A percentile compares a stretch with the other conserved stretches of the same genome.
phyloP scores from a whole-genome alignment of 2,888 invertebrate species.

The Petrophora chlorosata region DNA sequence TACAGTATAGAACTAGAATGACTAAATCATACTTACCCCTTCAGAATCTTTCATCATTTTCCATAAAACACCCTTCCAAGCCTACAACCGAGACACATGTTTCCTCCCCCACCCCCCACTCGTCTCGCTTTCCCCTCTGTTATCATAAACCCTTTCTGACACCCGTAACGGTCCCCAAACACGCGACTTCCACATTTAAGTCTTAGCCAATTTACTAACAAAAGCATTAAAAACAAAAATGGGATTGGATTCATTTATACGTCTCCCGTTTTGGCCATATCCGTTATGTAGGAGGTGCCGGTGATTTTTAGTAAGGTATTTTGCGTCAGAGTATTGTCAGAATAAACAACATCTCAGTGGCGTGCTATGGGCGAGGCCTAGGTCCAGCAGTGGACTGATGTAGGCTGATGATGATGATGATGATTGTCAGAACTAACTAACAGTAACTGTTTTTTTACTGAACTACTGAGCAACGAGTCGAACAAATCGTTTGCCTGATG shows the following conservation, averaged over 20 bases:
- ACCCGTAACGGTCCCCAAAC: constrained; percentile 27
- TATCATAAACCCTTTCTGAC: constrained; percentile 31
- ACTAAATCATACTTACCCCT: too few species aligned
- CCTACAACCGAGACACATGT: constrained; percentile 1
- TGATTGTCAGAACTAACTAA: too few species aligned
- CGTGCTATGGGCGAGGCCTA: too few species aligned
- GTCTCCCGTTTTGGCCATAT: constrained; percentile 50
- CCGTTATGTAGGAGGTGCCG: constrained; percentile 45
- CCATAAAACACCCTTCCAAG: neutral
- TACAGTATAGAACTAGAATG: too few species aligned
- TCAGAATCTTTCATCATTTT: too few species aligned
- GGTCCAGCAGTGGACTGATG: too few species aligned
- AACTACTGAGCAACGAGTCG: too few species aligned
- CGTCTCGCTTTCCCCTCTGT: too few species aligned
- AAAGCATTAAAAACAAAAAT: constrained; percentile 62
- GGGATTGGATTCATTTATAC: constrained; percentile 75
- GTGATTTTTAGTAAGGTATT: neutral
- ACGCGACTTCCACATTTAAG: constrained; percentile 30
- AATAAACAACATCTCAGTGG: too few species aligned
- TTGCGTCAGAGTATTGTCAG: neutral
- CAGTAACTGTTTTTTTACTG: too few species aligned
- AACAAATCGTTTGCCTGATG: too few species aligned
- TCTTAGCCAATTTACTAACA: constrained; percentile 43
- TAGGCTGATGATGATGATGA: too few species aligned
- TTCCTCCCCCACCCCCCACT: constrained; percentile 11